phyloP scores from a whole-genome alignment of 2,113 vertebrate species.

The Hemichromis elongatus region DNA sequence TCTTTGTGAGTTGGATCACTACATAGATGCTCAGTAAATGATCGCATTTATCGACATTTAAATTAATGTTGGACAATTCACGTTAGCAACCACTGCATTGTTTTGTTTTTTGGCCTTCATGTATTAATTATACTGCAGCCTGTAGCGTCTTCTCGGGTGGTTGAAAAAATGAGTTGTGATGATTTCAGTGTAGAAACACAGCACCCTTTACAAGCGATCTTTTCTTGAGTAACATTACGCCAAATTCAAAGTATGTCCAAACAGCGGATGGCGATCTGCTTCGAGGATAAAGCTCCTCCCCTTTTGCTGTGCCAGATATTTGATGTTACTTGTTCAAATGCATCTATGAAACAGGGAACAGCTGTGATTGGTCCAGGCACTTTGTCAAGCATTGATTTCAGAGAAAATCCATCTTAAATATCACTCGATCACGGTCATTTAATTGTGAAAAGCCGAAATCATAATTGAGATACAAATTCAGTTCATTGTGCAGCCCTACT shows the following conservation, averaged over 20 bases:
- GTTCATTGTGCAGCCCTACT: background rate
- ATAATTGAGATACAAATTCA: background rate
- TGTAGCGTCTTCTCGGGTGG: background rate
- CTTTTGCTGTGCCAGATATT: background rate
- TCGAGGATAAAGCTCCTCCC: background rate
- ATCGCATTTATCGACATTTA: background rate
- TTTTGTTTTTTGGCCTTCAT: background rate
- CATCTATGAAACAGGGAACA: background rate
- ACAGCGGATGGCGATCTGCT: background rate
- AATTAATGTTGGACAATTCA: background rate
- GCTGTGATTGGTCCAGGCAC: background rate
- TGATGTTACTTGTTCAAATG: background rate
- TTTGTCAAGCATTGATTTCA: background rate
- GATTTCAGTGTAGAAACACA: background rate
- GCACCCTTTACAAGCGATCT: background rate
- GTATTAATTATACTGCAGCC: background rate
- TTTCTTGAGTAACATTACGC: background rate
- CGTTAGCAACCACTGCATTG: background rate
- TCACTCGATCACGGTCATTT: background rate
- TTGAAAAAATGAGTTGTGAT: background rate
- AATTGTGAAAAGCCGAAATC: background rate
- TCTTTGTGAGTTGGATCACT: background rate
- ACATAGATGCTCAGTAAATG: background rate
- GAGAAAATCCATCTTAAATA: background rate
- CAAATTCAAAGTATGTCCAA: background rate